Evolutionary conservation across 2,113 vertebrate genomes (phyloP).

Genomic region (Craseonycteris thonglongyai): DNA sequence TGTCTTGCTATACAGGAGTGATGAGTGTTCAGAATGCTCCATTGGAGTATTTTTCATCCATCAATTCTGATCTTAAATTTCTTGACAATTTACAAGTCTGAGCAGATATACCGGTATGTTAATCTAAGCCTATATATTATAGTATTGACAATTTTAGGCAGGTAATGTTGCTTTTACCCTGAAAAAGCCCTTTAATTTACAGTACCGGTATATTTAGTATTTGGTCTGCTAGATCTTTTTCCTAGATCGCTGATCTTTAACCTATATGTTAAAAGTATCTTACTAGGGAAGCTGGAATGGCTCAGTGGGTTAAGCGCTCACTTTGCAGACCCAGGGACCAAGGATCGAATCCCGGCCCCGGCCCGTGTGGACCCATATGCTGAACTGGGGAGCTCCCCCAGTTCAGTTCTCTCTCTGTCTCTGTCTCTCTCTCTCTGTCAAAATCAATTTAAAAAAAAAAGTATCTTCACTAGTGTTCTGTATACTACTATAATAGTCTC

Average conservation of each 20-base stretch:
- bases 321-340: too few relatives aligned
- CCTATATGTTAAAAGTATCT: not conserved
- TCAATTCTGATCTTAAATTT: not conserved
- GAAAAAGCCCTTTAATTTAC: not conserved
- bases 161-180: not conserved
- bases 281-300: too few relatives aligned
- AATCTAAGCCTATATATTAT: too few relatives aligned
- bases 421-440: too few relatives aligned
- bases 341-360: too few relatives aligned
- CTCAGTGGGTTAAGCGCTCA: too few relatives aligned
- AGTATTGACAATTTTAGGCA: not conserved
- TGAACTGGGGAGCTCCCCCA: too few relatives aligned
- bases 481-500: not conserved
- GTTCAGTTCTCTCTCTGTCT: too few relatives aligned
- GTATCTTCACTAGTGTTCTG: not conserved
- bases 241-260: not conserved
- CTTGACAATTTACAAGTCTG: not conserved
- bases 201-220: not conserved
- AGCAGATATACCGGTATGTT: not conserved
- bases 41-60: not conserved
- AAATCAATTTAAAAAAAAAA: too few relatives aligned
- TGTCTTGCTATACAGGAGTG: not conserved
- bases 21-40: not conserved
- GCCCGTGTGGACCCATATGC: too few relatives aligned
- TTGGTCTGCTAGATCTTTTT: not conserved